A percentile compares a stretch with the other conserved stretches of the same genome.
These are phyloP conservation scores for Geococcyx californianus DNA, from an alignment of 2,113 vertebrate genomes.

Conservation along the genomic window DNA sequence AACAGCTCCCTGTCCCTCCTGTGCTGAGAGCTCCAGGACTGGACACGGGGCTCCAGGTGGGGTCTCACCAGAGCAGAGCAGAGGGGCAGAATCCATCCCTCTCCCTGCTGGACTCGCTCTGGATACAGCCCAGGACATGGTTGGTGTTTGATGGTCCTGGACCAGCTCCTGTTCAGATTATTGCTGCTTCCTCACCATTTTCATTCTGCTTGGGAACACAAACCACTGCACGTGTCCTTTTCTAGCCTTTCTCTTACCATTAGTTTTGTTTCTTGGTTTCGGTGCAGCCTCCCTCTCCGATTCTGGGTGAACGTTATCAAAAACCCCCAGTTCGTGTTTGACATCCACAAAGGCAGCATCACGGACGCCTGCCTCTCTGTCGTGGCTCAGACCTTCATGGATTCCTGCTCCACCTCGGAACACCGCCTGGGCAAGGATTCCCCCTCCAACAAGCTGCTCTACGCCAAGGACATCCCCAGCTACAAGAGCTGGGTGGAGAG, in stretches of 20 bases:
- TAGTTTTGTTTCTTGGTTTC: background rate
- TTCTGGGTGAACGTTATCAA: slow-evolving; percentile 99
- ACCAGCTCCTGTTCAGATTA: background rate
- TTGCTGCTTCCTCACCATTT: background rate
- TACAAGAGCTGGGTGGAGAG: slow-evolving; percentile 99
- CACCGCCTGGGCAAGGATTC: slow-evolving; percentile 98
- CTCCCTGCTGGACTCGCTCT: too few relatives aligned
- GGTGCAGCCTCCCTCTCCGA: slow-evolving; percentile 89
- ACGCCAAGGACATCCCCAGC: slow-evolving; percentile 99
- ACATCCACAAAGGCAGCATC: slow-evolving; percentile 99
- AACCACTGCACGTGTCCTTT: accelerated
- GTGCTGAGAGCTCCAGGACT: too few relatives aligned
- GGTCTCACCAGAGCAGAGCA: too few relatives aligned
- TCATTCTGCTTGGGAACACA: background rate
- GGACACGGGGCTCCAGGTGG: too few relatives aligned
- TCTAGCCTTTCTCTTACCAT: background rate
- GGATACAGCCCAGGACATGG: too few relatives aligned
- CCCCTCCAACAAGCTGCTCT: slow-evolving; percentile 96
- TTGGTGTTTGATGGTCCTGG: background rate
- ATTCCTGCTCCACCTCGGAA: slow-evolving; percentile 97
- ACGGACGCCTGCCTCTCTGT: slow-evolving; percentile 97
- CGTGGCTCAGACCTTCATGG: slow-evolving; percentile 99
- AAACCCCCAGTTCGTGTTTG: slow-evolving; percentile 98
- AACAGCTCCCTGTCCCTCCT: too few relatives aligned
- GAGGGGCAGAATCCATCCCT: too few relatives aligned